Evolutionary conservation across 1,140 invertebrate genomes (phyloP), one percentile per base, ranked within the genome.

Genomic region (Pachypeltis micranthus): DNA sequence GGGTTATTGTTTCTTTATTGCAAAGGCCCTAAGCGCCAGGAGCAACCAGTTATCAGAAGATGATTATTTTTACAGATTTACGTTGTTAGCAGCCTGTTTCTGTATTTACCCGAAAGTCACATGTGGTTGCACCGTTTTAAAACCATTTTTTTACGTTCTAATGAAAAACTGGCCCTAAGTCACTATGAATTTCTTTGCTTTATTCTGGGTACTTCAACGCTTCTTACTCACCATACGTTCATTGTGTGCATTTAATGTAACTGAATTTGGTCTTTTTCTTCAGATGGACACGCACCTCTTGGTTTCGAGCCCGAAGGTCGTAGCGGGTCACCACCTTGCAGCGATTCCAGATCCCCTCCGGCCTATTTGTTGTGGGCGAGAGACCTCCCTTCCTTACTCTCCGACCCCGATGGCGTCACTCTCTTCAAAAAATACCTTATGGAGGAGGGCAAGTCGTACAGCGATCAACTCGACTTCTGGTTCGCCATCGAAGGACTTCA

Each of bases 401-500:
- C 86, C 71, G 93, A 96, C 78, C 81, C 82, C 62, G 88, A 93
- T 74, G 92, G 92, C 54, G 85, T 92, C 62, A 81, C 85, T 57
- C 78, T 94, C 68, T 95, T 94, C 76, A 83, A 85, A 71, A 81
- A 82, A 71, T 95, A 89, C 76, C 80, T 94, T 66, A 78, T 85
- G 69, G 81, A 88, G 69, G 91, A 94, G 74, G 85, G 86, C 62
- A 83, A 83, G 67, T 80, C 82, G 66, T 83, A 88, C 73, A 83
- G 85, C 58, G 85, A 88, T 74, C 80, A 85, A 39, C 81, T 94
- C 65, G 85, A 90, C 71, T 94, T 94, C 76, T 92, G 90, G 82
- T 93, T 93, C 76, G 91, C 90, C 51, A 93, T 91, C 74, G 85
- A 91, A 72, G 92, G 92, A 19, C 80, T 93, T 62, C 90, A 90